Evolutionary conservation across 2,888 invertebrate species (phyloP).

Genomic region (Pandemis heparana): DNA sequence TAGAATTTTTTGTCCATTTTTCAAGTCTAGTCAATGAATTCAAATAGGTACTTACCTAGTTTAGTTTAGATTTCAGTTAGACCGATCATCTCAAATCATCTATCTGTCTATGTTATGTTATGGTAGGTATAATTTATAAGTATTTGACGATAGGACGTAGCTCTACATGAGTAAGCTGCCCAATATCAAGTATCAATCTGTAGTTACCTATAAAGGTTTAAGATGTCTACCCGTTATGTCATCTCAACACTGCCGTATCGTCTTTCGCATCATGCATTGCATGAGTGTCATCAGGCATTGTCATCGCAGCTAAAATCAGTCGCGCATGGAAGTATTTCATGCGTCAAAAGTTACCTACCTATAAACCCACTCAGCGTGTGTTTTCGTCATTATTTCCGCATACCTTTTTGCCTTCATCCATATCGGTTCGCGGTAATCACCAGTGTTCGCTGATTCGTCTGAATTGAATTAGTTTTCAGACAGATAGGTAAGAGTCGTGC

Average conservation of each 20-base stretch:
- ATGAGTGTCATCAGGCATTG: conserved; percentile 15
- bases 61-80: no score
- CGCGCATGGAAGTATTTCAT: conserved; percentile 12
- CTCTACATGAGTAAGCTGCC: background rate
- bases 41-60: no score
- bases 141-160: no score
- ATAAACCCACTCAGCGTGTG: conserved; percentile 32
- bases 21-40: no score
- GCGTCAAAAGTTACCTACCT: conserved; percentile 34
- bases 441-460: background rate
- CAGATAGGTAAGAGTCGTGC: background rate
- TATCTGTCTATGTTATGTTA: no score
- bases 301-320: conserved; percentile 29
- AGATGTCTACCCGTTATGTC: background rate
- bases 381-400: conserved; percentile 36
- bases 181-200: background rate
- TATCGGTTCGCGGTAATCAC: conserved; percentile 9
- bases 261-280: conserved; percentile 20
- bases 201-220: background rate
- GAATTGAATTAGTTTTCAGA: background rate
- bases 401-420: conserved; percentile 10
- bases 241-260: conserved; percentile 3
- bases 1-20: no score
- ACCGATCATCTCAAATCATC: no score
- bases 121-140: no score